Base-by-base conservation (phyloP, 2,888 invertebrate species). In the Cacoxenus indagator region DNA sequence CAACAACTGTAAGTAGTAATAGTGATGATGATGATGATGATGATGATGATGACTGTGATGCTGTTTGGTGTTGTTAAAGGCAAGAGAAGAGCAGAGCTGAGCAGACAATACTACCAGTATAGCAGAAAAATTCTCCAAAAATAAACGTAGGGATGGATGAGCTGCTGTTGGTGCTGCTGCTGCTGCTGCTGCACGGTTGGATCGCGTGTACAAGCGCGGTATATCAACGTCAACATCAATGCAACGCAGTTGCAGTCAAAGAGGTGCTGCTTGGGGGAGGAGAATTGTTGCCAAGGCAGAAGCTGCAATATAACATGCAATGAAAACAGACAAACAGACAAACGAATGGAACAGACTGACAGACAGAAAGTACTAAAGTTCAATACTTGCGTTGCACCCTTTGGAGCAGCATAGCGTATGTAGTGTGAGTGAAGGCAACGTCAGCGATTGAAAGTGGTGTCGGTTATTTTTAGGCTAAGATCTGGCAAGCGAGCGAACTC, bases 221-320 rank as follows among this genome's bases (percentile, higher is more conserved):
- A 84, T 83, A 78, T 82, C 82, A 81, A 77, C 83, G 81, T 81
- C 83, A 84, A 78, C 78, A 84, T 84, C 78, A 74, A 51, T 67
- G 45, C 43, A 51, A n/a, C n/a, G 64, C 29, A 29, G 51, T 22
- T 19, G 29, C 57, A 57, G 26, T 55, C 27, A 24, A 24, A 27
- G 55, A 26, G 27, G 24, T 55, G 55, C 55, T n/a, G n/a, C 19
- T 57, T 57, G 57, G 57, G 27, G 57, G 61, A 43, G 61, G 45
- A n/a, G n/a, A 57, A 29, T 43, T 29, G 45, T 43, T 24, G 31
- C 17, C 55, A 57, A 55, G 43, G 65, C 43, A 65, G 66, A 45
- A 59, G 66, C 66, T 59, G 48, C 45, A 62, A 31, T 45, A 29
- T 26, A 55, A 55, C 61, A 62, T 62, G 61, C 61, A 62, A 62